Percentiles rank a stretch among this genome's conserved stretches.
Conservation (phyloP, 2,797 vertebrate species). For the Champsocephalus gunnari region DNA sequence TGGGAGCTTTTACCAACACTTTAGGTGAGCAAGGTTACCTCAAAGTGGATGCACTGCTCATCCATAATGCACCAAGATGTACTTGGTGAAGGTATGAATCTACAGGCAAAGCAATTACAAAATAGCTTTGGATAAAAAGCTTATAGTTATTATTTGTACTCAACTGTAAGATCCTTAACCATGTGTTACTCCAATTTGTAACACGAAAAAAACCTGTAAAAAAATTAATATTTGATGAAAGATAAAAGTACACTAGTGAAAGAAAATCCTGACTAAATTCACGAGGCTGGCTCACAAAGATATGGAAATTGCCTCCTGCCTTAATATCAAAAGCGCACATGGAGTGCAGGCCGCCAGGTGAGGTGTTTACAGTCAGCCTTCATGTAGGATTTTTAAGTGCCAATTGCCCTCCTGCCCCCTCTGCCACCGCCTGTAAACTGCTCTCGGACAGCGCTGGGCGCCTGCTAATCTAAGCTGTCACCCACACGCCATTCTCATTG, state of each 20-base stretch:
- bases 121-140: constrained; percentile 5
- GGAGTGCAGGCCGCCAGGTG: constrained; percentile 4
- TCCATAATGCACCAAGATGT: constrained; percentile 10
- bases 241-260: neutral
- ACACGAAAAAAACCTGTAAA: neutral
- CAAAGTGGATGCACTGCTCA: neutral
- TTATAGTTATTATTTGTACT: constrained; percentile 15
- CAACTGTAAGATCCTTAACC: neutral
- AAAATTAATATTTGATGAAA: neutral
- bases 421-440: constrained; percentile 20
- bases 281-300: constrained; percentile 1
- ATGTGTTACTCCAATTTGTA: neutral
- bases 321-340: constrained; percentile 34
- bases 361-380: constrained; percentile 36
- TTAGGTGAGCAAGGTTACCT: neutral
- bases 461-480: constrained; percentile 64
- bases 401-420: constrained; percentile 35
- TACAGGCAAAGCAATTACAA: neutral
- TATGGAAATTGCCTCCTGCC: constrained; percentile 36
- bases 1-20: neutral
- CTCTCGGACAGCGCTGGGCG: constrained; percentile 31
- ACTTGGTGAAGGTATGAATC: neutral
- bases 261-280: constrained; percentile 23
- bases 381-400: constrained; percentile 20
- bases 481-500: constrained; percentile 65